A percentile compares a stretch with the other conserved stretches of the same genome.
Conservation (phyloP, 2,888 invertebrate species). For the Drosophila ochracea region DNA sequence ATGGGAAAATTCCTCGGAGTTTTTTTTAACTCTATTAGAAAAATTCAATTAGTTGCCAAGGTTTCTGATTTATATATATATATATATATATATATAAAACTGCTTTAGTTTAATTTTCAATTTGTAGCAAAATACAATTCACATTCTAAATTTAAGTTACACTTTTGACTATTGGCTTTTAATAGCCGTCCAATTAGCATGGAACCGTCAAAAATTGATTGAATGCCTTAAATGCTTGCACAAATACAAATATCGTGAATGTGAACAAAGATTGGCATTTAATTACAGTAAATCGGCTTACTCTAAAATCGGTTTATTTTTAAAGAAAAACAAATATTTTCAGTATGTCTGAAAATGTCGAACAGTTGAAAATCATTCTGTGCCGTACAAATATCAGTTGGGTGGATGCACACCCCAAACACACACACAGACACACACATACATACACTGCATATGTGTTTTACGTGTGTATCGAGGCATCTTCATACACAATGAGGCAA, state of each 20-base stretch:
- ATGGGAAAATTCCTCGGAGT: neutral
- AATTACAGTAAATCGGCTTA: slow-evolving; percentile 65
- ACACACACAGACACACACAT: slow-evolving; percentile 10
- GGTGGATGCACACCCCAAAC: slow-evolving; percentile 28
- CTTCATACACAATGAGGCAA: slow-evolving; percentile 44
- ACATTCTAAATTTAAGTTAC: neutral
- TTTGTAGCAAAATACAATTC: neutral
- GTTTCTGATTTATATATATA: neutral
- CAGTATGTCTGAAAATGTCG: slow-evolving; percentile 22
- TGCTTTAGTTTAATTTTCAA: neutral
- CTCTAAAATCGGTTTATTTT: slow-evolving; percentile 49
- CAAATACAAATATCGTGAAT: neutral
- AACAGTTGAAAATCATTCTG: slow-evolving; percentile 24
- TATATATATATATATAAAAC: no score
- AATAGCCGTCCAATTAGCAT: slow-evolving; percentile 49
- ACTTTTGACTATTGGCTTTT: slow-evolving; percentile 9
- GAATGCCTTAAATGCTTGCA: slow-evolving; percentile 1
- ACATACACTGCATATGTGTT: neutral
- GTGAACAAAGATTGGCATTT: slow-evolving; percentile 38
- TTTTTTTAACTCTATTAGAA: neutral
- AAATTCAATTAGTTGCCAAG: neutral
- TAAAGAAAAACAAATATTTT: slow-evolving; percentile 30
- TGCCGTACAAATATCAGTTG: slow-evolving; percentile 29
- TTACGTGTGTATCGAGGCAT: slow-evolving; percentile 44
- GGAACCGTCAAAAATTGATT: slow-evolving; percentile 33